These are phyloP conservation scores for Rotaria socialis DNA, from an alignment of 2,888 invertebrate species.

Conservation along the genomic window DNA sequence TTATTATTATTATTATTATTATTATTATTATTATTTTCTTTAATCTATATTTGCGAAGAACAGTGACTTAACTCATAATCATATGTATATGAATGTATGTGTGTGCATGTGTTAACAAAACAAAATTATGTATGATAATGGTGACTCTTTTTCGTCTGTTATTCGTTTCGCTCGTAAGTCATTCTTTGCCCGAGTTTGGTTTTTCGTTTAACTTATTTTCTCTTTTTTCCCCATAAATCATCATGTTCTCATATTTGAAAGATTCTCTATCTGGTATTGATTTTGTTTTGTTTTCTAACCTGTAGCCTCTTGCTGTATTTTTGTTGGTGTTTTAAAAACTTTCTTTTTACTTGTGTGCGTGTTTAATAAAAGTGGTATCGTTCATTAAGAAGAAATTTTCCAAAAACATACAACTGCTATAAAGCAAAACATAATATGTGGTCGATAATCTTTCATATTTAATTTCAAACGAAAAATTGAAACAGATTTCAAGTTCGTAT, in stretches of 20 bases:
- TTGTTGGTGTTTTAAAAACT: not conserved
- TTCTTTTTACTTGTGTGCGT: not conserved
- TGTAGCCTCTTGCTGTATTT: not conserved
- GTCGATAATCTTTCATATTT: too few relatives aligned
- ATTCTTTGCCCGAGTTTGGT: not conserved
- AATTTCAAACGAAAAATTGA: too few relatives aligned
- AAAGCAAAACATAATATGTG: too few relatives aligned
- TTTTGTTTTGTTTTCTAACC: not conserved
- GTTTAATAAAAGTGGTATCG: not conserved
- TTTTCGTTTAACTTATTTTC: too few relatives aligned
- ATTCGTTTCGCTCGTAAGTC: not conserved
- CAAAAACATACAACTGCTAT: too few relatives aligned
- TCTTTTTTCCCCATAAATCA: not conserved
- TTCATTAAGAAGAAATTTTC: not conserved
- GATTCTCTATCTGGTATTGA: not conserved
- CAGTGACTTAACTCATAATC: not conserved
- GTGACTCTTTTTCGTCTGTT: not conserved
- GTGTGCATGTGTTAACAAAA: not conserved
- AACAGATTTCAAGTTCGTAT: too few relatives aligned
- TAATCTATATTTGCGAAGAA: not conserved
- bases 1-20: not conserved
- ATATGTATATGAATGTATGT: not conserved
- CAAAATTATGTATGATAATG: not conserved
- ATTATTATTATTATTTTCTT: not conserved
- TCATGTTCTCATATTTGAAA: not conserved